Base-by-base conservation (phyloP, 2,797 vertebrate species). In the Poliocrania exsul region DNA sequence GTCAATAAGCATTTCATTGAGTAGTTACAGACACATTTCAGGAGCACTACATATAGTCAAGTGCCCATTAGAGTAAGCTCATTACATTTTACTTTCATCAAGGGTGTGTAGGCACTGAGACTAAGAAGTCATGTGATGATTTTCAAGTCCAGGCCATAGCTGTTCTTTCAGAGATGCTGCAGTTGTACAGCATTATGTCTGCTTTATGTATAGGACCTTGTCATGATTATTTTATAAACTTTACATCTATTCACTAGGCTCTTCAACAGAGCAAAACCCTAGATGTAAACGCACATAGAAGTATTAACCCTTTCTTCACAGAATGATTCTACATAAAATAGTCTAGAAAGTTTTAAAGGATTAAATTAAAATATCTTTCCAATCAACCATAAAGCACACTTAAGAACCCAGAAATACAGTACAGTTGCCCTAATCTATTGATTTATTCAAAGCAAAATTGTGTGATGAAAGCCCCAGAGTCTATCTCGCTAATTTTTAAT, bases 191-290 rank as follows among this genome's bases (percentile, higher is more conserved):
- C 67, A 62, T 44, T 77, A 80, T 17, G 3, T 71, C 81, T 89
- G 72, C 50, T 83, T 92, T 90, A 87, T 54, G 65, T 67, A 50
- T 5, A 87, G 25, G 15, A 25, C 38, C 65, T 57, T 58, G n/a
- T 65, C 81, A 95, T 81, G 86, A 95, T 70, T 92, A 79, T 93
- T 87, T 92, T 47, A 87, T 81, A 72, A 94, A 57, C 40, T 77
- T 86, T 85, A 77, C 42, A 92, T 82, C 69, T 56, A 60, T 47
- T 71, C 60, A 85, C 56, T 37, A 80, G 20, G 44, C 26, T 93
- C 37, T 73, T 84, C 37, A 70, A 49, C 20, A 38, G 28, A 85
- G 44, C 15, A 87, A 93, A 91, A 54, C 19, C 26, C 9, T 33
- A 61, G 35, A 81, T 29, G 18, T 14, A 90, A 81, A 81, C 25